phyloP scores from a whole-genome alignment of 2,797 vertebrate genomes.

The Heliangelus exortis region DNA sequence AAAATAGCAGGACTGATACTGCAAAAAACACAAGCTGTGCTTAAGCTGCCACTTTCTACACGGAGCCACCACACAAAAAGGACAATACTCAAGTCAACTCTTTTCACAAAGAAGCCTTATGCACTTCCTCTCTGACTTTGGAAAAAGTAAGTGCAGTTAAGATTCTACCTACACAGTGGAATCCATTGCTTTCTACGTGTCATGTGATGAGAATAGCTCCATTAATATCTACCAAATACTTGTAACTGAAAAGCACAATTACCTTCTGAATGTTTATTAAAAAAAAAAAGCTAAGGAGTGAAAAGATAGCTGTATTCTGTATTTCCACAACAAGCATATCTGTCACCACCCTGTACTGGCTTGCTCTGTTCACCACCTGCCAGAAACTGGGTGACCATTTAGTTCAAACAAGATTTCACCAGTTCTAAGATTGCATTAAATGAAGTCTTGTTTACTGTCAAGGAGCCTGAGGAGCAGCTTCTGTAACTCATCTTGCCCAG shows the following conservation, averaged over 20 bases:
- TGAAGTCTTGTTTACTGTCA: constrained; percentile 46
- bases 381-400: background rate
- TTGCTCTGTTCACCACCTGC: background rate
- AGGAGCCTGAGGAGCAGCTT: background rate
- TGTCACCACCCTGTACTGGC: constrained; percentile 3
- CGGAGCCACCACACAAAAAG: background rate
- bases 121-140: constrained; percentile 7
- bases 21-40: background rate
- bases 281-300: background rate
- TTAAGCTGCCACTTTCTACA: background rate
- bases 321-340: background rate
- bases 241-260: background rate
- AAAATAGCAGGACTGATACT: background rate
- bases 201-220: background rate
- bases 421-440: constrained; percentile 45
- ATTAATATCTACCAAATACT: background rate
- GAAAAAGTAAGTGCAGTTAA: background rate
- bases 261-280: background rate
- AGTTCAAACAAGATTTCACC: constrained; percentile 51
- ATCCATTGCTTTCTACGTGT: background rate
- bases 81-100: background rate
- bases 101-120: background rate
- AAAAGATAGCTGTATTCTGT: background rate
- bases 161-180: background rate
- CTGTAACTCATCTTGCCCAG: background rate